Conservation (phyloP, 2,888 invertebrate species). For the Monopis laevigella region DNA sequence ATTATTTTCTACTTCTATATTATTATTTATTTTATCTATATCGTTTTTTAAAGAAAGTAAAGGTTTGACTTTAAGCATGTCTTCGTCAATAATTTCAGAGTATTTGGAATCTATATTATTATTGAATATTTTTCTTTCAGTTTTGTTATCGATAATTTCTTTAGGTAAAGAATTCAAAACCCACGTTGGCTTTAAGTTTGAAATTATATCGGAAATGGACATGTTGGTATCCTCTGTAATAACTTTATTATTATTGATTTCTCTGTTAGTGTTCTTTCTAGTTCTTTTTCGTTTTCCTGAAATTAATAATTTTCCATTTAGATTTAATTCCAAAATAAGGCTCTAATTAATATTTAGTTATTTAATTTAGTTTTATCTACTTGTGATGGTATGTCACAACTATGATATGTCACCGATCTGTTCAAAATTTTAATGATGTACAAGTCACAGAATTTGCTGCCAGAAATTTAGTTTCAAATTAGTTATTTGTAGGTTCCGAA, state of each 20-base stretch:
- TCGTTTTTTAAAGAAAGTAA: too few species aligned
- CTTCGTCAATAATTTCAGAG: neutral
- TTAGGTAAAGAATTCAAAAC: conserved; percentile 43
- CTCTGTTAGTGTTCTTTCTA: neutral
- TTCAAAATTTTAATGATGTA: too few species aligned
- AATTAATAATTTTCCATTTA: neutral
- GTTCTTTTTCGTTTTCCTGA: neutral
- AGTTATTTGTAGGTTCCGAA: too few species aligned
- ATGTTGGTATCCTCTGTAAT: neutral
- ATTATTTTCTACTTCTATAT: conserved; percentile 23
- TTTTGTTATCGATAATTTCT: conserved; percentile 25
- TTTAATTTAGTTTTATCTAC: too few species aligned
- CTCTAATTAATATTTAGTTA: neutral
- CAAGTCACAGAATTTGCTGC: too few species aligned
- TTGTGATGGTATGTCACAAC: too few species aligned
- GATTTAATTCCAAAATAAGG: neutral
- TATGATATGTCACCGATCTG: too few species aligned
- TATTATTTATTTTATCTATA: conserved; percentile 21
- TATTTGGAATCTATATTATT: too few species aligned
- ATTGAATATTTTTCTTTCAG: too few species aligned
- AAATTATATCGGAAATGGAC: conserved; percentile 18
- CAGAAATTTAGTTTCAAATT: too few species aligned
- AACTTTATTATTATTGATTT: neutral
- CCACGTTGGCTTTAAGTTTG: conserved; percentile 28
- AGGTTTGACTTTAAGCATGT: too few species aligned